A percentile compares a stretch with the other conserved stretches of the same genome.
These are phyloP conservation scores for Bradypodion ventrale DNA, from an alignment of 2,797 vertebrate genomes.

Conservation along the genomic window DNA sequence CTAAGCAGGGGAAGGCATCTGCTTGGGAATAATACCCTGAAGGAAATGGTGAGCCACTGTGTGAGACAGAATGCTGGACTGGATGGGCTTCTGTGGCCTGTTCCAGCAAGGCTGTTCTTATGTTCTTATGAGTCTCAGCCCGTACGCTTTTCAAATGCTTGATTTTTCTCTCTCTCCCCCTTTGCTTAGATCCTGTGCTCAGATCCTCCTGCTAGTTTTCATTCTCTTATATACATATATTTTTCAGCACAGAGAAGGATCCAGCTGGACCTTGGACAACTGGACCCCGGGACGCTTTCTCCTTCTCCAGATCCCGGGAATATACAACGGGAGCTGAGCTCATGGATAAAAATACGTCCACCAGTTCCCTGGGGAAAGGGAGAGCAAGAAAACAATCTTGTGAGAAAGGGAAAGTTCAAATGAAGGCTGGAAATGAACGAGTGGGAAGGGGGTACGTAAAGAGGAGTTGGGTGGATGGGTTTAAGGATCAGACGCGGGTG, in stretches of 20 bases:
- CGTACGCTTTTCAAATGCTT: not conserved
- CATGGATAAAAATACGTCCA: conserved; percentile 44
- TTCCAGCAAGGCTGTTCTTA: too few relatives aligned
- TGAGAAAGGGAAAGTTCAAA: conserved; percentile 30
- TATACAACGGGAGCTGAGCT: conserved; percentile 42
- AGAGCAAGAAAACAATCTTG: conserved; percentile 32
- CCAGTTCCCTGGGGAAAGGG: not conserved
- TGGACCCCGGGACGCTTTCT: conserved; percentile 7
- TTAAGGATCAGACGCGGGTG: too few relatives aligned
- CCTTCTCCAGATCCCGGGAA: conserved; percentile 30
- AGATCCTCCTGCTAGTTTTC: not conserved
- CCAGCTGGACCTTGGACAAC: conserved; percentile 34
- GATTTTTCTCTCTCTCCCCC: too few relatives aligned
- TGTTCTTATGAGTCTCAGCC: too few relatives aligned
- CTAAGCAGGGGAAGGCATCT: too few relatives aligned
- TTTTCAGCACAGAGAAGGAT: not conserved
- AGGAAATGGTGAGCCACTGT: too few relatives aligned
- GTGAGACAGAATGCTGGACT: too few relatives aligned
- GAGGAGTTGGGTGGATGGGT: too few relatives aligned
- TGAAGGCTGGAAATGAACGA: not conserved
- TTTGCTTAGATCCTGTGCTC: too few relatives aligned
- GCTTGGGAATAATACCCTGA: too few relatives aligned
- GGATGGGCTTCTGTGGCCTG: too few relatives aligned
- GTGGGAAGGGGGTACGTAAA: not conserved
- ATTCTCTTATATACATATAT: not conserved